Evolutionary conservation across 2,888 invertebrate genomes (phyloP).

Genomic region (Omphaloscelis lunosa): DNA sequence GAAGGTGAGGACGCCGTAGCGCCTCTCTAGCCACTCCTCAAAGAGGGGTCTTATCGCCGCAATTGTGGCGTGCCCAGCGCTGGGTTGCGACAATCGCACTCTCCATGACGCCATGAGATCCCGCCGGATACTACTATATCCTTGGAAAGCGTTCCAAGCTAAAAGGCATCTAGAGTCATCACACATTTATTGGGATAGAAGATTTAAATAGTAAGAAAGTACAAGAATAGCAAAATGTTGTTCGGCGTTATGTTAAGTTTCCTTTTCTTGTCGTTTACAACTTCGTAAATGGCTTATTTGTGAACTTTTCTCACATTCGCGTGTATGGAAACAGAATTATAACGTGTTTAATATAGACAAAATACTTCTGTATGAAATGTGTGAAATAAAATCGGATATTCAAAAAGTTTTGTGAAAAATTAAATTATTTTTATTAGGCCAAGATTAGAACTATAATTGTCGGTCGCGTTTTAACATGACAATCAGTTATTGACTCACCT

Average conservation of each 20-base stretch:
- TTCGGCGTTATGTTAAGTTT: constrained; percentile 23
- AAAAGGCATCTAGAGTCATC: not conserved
- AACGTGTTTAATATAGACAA: not conserved
- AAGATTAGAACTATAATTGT: not conserved
- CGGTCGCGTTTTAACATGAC: no score
- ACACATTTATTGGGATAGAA: constrained; percentile 9
- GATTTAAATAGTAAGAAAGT: constrained; percentile 27
- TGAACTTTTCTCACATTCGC: constrained; percentile 8
- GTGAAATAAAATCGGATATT: not conserved
- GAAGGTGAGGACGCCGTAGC: no score
- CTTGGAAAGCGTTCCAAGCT: not conserved
- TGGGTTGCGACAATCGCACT: no score
- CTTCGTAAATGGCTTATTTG: constrained; percentile 37
- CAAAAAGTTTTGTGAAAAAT: not conserved
- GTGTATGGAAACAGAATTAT: constrained; percentile 12
- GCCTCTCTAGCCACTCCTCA: no score
- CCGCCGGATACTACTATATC: no score
- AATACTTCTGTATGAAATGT: not conserved
- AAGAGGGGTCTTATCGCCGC: no score
- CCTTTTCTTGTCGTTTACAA: constrained; percentile 35
- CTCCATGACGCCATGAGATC: no score
- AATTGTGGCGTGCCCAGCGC: no score
- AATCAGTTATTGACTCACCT: no score
- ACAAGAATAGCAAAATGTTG: constrained; percentile 25
- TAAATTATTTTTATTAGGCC: not conserved